Percentiles rank a stretch among this genome's conserved stretches.
These are phyloP conservation scores for Drosophila neonasuta DNA, from an alignment of 2,888 invertebrate species.

Conservation along the genomic window DNA sequence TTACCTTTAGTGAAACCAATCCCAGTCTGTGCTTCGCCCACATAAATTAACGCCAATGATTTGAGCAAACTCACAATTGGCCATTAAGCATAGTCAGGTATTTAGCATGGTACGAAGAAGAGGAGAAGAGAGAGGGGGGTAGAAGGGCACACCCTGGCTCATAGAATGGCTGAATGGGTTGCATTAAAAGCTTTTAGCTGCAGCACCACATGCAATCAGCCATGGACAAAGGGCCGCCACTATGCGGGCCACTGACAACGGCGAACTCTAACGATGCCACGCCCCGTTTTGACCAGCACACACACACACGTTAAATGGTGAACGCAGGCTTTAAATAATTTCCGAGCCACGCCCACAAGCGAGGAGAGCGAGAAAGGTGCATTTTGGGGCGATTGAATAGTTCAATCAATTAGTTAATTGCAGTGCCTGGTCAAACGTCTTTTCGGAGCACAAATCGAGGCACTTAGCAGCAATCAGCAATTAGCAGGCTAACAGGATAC, in stretches of 20 bases:
- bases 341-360: constrained; percentile 52
- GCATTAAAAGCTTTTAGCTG: constrained; percentile 69
- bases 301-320: constrained; percentile 33
- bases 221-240: constrained; percentile 28
- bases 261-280: constrained; percentile 12
- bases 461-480: constrained; percentile 69
- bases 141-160: constrained; percentile 24
- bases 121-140: neutral
- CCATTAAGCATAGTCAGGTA: constrained; percentile 51
- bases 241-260: constrained; percentile 30
- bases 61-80: constrained; percentile 26
- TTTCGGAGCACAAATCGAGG: constrained; percentile 61
- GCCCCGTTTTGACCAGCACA: constrained; percentile 14
- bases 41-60: constrained; percentile 29
- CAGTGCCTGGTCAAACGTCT: constrained; percentile 52
- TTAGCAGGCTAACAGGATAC: constrained; percentile 37
- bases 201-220: constrained; percentile 46
- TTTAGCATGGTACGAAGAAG: constrained; percentile 12
- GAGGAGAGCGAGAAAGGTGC: constrained; percentile 22
- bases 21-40: constrained; percentile 9
- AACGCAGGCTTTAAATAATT: constrained; percentile 44
- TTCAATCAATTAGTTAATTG: constrained; percentile 77
- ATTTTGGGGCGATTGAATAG: constrained; percentile 69
- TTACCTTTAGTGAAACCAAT: constrained; percentile 11
- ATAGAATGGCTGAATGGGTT: constrained; percentile 23